These are phyloP conservation scores for Sinotaia quadrata DNA, from an alignment of 2,888 invertebrate species.

Conservation along the genomic window DNA sequence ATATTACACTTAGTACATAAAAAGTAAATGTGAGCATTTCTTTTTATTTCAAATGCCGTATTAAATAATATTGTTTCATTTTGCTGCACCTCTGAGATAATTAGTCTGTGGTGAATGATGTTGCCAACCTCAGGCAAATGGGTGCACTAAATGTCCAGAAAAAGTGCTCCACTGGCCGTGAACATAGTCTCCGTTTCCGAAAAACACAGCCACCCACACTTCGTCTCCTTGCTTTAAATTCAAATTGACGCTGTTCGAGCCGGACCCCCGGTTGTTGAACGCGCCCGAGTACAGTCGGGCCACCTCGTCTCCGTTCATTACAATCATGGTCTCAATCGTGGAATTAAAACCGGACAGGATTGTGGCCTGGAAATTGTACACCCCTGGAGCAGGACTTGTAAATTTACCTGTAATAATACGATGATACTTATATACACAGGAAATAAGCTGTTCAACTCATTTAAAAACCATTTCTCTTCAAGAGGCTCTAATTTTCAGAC, in stretches of 20 bases:
- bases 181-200: constrained; percentile 40
- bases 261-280: constrained; percentile 37
- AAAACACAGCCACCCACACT: constrained; percentile 35
- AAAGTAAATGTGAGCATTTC: no score
- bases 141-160: constrained; percentile 27
- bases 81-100: no score
- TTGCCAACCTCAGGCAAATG: neutral
- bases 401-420: constrained; percentile 40
- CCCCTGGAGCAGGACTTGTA: constrained; percentile 35
- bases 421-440: no score
- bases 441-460: no score
- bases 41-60: no score
- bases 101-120: no score
- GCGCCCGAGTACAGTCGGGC: constrained; percentile 37
- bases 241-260: constrained; percentile 33
- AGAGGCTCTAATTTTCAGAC: no score
- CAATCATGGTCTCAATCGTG: constrained; percentile 40
- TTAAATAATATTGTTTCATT: no score
- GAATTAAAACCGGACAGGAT: constrained; percentile 40
- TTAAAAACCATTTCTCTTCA: neutral
- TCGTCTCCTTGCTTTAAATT: constrained; percentile 35
- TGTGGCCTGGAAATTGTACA: constrained; percentile 41
- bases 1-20: no score
- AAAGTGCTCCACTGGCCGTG: constrained; percentile 44
- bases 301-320: constrained; percentile 36